These are phyloP conservation scores for Pachydiplax longipennis DNA, from an alignment of 2,888 invertebrate species.

Conservation along the genomic window DNA sequence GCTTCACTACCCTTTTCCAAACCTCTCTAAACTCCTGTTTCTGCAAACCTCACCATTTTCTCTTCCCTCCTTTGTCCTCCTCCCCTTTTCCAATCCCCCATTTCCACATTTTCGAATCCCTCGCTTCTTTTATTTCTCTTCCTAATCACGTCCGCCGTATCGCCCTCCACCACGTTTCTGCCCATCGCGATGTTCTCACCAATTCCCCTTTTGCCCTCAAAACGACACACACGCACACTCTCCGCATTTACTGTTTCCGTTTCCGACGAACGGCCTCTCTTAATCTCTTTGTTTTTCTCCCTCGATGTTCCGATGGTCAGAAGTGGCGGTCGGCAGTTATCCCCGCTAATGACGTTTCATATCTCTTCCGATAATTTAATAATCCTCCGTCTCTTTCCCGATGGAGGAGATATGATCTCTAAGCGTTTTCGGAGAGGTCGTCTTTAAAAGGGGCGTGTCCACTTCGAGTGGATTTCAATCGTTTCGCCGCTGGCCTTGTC, in stretches of 20 bases:
- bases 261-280: not conserved
- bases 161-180: not conserved
- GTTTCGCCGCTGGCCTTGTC: too few species aligned
- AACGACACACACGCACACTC: not conserved
- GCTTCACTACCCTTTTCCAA: not conserved
- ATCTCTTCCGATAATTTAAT: not conserved
- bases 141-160: not conserved
- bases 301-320: not conserved
- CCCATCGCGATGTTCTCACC: not conserved
- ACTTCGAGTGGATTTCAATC: not conserved
- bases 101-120: not conserved
- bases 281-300: not conserved
- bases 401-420: not conserved
- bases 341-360: not conserved
- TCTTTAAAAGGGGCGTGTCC: not conserved
- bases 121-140: not conserved
- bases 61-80: not conserved
- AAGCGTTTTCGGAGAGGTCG: not conserved
- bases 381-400: not conserved
- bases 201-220: not conserved
- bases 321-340: not conserved
- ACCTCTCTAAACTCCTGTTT: not conserved
- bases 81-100: not conserved
- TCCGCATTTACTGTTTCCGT: not conserved
- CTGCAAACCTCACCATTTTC: not conserved